phyloP scores from a whole-genome alignment of 2,113 vertebrate genomes.

The Fukomys damarensis region DNA sequence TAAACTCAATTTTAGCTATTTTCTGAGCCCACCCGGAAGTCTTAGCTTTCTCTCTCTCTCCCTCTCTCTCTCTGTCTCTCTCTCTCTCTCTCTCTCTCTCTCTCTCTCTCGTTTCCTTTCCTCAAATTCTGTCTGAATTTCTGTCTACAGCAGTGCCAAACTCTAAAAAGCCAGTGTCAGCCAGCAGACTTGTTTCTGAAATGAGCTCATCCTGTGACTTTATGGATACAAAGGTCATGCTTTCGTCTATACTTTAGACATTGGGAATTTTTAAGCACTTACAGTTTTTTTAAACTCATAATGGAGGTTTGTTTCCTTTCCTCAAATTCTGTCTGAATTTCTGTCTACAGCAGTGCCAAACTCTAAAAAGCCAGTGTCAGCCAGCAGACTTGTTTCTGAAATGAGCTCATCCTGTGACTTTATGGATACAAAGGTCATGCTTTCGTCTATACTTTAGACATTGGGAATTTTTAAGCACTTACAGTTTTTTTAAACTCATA shows the following conservation, averaged over 20 bases:
- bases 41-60: background rate
- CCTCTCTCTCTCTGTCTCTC: too few species aligned
- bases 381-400: background rate
- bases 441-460: conserved; percentile 24
- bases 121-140: background rate
- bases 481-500: background rate
- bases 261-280: background rate
- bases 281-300: background rate
- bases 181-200: background rate
- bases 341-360: background rate
- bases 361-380: background rate
- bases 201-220: background rate
- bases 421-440: background rate
- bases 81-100: too few species aligned
- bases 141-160: background rate
- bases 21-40: background rate
- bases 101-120: too few species aligned
- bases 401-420: background rate
- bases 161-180: background rate
- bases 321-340: background rate
- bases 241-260: conserved; percentile 24
- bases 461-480: background rate
- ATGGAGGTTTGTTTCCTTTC: background rate
- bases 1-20: background rate
- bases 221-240: background rate